A percentile compares a stretch with the other conserved stretches of the same genome.
Evolutionary conservation across 2,797 vertebrate genomes (phyloP).

Genomic region (Tokudaia muenninki): DNA sequence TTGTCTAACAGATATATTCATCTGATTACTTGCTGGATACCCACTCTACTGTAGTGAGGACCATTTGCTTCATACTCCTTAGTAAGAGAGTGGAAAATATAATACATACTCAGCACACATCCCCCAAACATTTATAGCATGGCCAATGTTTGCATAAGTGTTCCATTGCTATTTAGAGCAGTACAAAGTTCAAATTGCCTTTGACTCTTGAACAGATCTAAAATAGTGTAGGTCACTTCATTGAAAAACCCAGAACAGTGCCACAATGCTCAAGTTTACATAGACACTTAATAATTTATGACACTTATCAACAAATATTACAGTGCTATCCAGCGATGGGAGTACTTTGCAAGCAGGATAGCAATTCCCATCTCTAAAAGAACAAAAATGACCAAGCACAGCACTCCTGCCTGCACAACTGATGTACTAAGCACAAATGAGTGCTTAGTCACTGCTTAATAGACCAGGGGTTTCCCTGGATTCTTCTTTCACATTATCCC

Average conservation of each 20-base stretch:
- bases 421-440: not conserved
- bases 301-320: constrained; percentile 21
- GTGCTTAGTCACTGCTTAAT: not conserved
- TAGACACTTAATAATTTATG: constrained; percentile 2
- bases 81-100: not conserved
- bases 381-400: constrained; percentile 29
- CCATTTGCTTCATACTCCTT: not conserved
- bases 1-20: not conserved
- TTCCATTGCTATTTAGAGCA: not conserved
- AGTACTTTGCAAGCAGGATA: not conserved
- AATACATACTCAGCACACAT: not conserved
- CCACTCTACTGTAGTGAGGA: not conserved
- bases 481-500: constrained; percentile 30
- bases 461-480: constrained; percentile 4
- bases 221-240: constrained; percentile 28
- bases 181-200: not conserved
- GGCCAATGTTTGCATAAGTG: not conserved
- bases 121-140: not conserved
- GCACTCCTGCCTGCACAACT: not conserved
- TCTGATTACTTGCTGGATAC: not conserved
- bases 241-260: not conserved
- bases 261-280: not conserved
- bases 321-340: not conserved
- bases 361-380: not conserved
- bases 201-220: not conserved